Conservation (phyloP, 1,140 invertebrate species). For the Drosophila grimshawi region DNA sequence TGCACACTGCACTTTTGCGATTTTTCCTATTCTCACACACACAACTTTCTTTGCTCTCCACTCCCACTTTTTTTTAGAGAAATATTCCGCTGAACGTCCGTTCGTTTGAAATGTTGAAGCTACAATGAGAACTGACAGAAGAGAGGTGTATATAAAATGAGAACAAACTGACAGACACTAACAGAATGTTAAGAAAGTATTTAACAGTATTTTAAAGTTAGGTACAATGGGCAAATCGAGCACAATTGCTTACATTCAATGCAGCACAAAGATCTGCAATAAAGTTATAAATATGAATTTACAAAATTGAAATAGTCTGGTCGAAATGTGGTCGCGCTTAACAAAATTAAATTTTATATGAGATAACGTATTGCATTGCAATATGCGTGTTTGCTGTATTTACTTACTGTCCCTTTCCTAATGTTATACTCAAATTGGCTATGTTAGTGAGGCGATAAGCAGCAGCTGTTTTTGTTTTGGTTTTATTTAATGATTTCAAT, state of each 20-base stretch:
- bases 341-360: no score
- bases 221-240: background rate
- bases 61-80: slow-evolving; percentile 26
- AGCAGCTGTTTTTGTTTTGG: slow-evolving; percentile 43
- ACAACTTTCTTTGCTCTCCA: slow-evolving; percentile 52
- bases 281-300: no score
- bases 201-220: slow-evolving; percentile 17
- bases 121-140: slow-evolving; percentile 28
- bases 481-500: background rate
- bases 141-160: background rate
- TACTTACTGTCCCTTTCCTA: no score
- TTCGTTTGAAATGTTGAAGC: slow-evolving; percentile 29
- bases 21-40: slow-evolving; percentile 48
- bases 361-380: no score
- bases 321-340: no score
- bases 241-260: background rate
- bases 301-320: no score
- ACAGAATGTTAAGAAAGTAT: slow-evolving; percentile 26
- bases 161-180: slow-evolving; percentile 6
- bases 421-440: slow-evolving; percentile 35
- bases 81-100: slow-evolving; percentile 25
- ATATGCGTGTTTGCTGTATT: no score
- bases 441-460: background rate
- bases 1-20: slow-evolving; percentile 45
- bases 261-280: background rate